Evolutionary conservation across 92 coral and sea anemone genomes (phyloP), one percentile per base, ranked within the genome.

Genomic region (Palythoa caribaeorum): DNA sequence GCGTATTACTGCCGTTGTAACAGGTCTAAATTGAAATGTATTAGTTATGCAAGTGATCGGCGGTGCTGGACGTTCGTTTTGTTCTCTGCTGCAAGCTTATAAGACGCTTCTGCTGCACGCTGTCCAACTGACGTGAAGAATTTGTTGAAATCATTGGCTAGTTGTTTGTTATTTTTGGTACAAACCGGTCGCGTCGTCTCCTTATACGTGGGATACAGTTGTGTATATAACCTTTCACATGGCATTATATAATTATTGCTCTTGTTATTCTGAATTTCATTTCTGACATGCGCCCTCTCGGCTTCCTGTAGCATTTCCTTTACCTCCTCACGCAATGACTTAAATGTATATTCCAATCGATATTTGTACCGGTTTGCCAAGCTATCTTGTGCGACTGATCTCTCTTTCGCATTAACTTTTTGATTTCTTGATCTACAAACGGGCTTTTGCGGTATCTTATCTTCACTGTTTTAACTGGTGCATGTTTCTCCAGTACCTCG

Each of bases 261-360:
- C 57, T 80, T 72, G 87, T 75, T 87, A 59, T 83, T 54, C 55
- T 75, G 65, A 38, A 91, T 73, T 71, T 91, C 89, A 38, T 36
- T 87, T 53, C 88, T 65, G 37, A 83, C 93, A 91, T 91, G 70
- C 51, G 59, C 74, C 90, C 88, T 63, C 83, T 88, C 91, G 28
- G 80, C 80, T 50, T 88, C 87, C 16, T 62, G 69, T 16, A 62
- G 69, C 69, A 3, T 62, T 62, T 62, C 35, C 90, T 65, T 73
- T 88, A 75, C 84, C 70, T 84, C 50, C 81, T 84, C 87, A 87
- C 77, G 76, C 80, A 57, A 62, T 78, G 74, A 86, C 17, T 62
- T 62, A 62, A 62, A 87, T 70, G 57, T 73, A 53, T 78, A 53
- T 78, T 84, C 87, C 92, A 90, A 78, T 85, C 89, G 68, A 90